phyloP scores from a whole-genome alignment of 2,113 vertebrate genomes.

The Petrocephalus zakoni region DNA sequence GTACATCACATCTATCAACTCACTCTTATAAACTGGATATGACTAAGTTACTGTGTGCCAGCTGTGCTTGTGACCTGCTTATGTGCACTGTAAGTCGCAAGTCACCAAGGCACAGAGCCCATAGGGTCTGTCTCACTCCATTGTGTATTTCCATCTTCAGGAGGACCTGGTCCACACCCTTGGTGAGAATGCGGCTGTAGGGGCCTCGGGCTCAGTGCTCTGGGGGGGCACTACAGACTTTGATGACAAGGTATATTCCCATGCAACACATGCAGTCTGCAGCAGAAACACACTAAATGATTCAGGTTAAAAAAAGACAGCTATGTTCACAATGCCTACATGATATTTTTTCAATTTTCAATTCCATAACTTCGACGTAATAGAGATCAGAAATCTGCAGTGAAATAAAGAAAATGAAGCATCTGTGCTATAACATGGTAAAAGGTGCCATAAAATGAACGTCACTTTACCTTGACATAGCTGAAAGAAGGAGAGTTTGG shows the following conservation, averaged over 20 bases:
- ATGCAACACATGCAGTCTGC: constrained; percentile 9
- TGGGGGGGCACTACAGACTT: constrained; percentile 49
- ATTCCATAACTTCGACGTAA: neutral
- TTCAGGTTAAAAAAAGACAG: neutral
- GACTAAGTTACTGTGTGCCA: too few relatives aligned
- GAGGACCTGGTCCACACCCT: constrained; percentile 47
- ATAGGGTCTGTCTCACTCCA: neutral
- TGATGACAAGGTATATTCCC: constrained; percentile 46
- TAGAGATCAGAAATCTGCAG: neutral
- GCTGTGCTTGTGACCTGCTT: neutral
- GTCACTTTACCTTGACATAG: too few relatives aligned
- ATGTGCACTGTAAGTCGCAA: neutral
- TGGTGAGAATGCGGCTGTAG: constrained; percentile 48
- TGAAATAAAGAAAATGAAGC: neutral
- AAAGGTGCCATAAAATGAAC: too few relatives aligned
- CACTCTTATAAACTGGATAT: too few relatives aligned
- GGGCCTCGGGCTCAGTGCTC: constrained; percentile 43
- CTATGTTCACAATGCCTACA: neutral
- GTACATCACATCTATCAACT: too few relatives aligned
- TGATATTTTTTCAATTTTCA: neutral
- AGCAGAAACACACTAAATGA: neutral
- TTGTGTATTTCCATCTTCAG: constrained; percentile 31
- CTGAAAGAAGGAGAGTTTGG: too few relatives aligned
- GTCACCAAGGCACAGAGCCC: neutral
- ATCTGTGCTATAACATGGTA: neutral